Evolutionary conservation across 1,140 invertebrate species (phyloP).

Genomic region (Popillia japonica): DNA sequence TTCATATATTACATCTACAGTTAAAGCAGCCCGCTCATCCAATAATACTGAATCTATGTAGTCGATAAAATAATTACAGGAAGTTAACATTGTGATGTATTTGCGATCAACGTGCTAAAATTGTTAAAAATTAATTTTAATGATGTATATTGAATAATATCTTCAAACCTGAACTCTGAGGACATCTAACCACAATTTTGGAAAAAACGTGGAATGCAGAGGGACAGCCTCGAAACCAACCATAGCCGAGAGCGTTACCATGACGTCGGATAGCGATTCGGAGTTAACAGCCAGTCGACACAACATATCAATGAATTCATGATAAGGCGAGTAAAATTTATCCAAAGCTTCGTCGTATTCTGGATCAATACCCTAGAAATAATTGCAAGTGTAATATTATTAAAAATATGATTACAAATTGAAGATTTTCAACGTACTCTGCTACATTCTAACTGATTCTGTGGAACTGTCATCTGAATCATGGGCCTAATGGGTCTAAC

Average conservation of each 20-base stretch:
- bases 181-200: slow-evolving; percentile 85
- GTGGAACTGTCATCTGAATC: slow-evolving; percentile 87
- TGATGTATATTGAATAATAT: background rate
- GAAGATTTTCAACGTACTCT: slow-evolving; percentile 62
- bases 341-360: slow-evolving; percentile 81
- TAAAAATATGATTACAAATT: background rate
- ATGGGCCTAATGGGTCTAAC: slow-evolving; percentile 78
- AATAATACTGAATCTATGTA: slow-evolving; percentile 84
- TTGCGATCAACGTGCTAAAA: slow-evolving; percentile 76
- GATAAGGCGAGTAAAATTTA: slow-evolving; percentile 84
- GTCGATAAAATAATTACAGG: slow-evolving; percentile 81
- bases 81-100: slow-evolving; percentile 78
- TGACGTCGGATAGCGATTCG: slow-evolving; percentile 78
- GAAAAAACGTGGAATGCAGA: slow-evolving; percentile 83
- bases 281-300: slow-evolving; percentile 87
- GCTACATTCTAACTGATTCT: slow-evolving; percentile 75
- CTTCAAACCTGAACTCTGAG: slow-evolving; percentile 72
- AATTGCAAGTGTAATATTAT: slow-evolving; percentile 23
- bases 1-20: slow-evolving; percentile 80
- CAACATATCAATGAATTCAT: slow-evolving; percentile 86
- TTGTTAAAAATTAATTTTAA: slow-evolving; percentile 41
- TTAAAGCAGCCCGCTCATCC: slow-evolving; percentile 80
- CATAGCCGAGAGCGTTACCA: slow-evolving; percentile 84
- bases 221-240: slow-evolving; percentile 87
- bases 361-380: slow-evolving; percentile 72